Evolutionary conservation across 2,797 vertebrate genomes (phyloP), one percentile per base, ranked within the genome.

Genomic region (Pipistrellus pygmaeus): DNA sequence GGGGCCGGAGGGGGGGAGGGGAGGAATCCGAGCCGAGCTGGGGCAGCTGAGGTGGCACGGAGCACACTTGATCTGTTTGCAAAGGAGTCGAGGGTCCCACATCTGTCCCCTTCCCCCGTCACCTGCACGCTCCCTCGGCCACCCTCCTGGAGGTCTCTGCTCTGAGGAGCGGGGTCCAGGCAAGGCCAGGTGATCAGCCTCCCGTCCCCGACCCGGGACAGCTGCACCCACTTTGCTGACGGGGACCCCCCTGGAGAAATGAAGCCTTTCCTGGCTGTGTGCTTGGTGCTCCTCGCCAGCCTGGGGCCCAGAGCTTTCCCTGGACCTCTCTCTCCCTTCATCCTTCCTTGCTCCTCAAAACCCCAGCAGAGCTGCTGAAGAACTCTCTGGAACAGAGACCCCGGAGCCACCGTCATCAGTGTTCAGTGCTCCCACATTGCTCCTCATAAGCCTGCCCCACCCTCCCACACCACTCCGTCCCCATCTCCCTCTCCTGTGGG

Each of bases 331-430:
- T 27, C 11, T 35, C 69, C 51, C 48, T 12, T 10, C 57, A 1
- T 14, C 1, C 6, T 8, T 38, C 18, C 41, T 13, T 7, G 62
- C 18, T 30, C 44, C 57, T 18, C 27, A 1, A 55, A 44, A 7
- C 1, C 44, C 23, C 32, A n/a, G 57, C 25, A 30, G n/a, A 15
- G 53, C 55, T 23, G 1, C 84, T 53, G 32, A 76, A 55, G 68
- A 85, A 69, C 18, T 44, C 72, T 85, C 75, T 85, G n/a, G 81
- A 90, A 66, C 7, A 0, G 2, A 48, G 25, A 0, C 9, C 75
- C 23, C 5, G 0, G 1, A 27, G 69, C 15, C 76, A 15, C 27
- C 46, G 2, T 0, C 3, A 1, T 15, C 14, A 0, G 0, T 11
- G 85, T 41, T 30, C 23, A 10, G 0, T 0, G 2, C 18, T 48